A percentile compares a stretch with the other conserved stretches of the same genome.
Conservation (phyloP, 2,888 invertebrate genomes). For the Drosophila ochracea region DNA sequence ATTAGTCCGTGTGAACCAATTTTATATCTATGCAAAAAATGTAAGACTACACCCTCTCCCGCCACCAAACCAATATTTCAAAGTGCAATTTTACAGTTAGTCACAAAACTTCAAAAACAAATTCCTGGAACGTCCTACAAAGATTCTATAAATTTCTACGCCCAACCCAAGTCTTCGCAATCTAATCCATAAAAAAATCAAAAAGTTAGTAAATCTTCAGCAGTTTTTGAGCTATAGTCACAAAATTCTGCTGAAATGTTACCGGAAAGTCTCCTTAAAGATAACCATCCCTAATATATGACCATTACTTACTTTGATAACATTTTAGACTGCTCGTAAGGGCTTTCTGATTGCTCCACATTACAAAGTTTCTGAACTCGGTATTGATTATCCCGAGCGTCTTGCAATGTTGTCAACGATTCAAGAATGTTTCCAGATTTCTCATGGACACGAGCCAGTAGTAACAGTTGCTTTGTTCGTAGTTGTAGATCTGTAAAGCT, state of each 20-base stretch:
- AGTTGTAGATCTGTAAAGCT: slow-evolving; percentile 87
- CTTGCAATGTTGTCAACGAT: slow-evolving; percentile 89
- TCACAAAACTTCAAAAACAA: not conserved
- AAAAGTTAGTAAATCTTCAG: not conserved
- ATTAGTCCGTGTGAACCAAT: not conserved
- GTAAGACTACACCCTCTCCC: not conserved
- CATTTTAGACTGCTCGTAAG: slow-evolving; percentile 81
- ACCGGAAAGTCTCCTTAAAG: not conserved
- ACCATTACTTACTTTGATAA: slow-evolving; percentile 78
- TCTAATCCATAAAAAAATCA: not conserved
- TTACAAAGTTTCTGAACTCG: slow-evolving; percentile 90
- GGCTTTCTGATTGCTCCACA: slow-evolving; percentile 86
- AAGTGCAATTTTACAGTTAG: not conserved
- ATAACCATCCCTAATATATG: not conserved
- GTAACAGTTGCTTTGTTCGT: slow-evolving; percentile 90
- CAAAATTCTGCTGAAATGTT: not conserved
- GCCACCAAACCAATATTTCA: not conserved
- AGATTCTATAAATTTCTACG: not conserved
- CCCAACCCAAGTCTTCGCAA: not conserved
- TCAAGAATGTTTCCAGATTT: slow-evolving; percentile 87
- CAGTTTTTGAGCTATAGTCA: not conserved
- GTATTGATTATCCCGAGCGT: slow-evolving; percentile 91
- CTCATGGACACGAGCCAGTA: slow-evolving; percentile 91
- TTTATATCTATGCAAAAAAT: not conserved
- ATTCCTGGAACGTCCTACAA: not conserved